Percentiles rank a stretch among this genome's conserved stretches.
phyloP scores from a whole-genome alignment of 2,113 vertebrate species.

The Aegotheles bennettii region DNA sequence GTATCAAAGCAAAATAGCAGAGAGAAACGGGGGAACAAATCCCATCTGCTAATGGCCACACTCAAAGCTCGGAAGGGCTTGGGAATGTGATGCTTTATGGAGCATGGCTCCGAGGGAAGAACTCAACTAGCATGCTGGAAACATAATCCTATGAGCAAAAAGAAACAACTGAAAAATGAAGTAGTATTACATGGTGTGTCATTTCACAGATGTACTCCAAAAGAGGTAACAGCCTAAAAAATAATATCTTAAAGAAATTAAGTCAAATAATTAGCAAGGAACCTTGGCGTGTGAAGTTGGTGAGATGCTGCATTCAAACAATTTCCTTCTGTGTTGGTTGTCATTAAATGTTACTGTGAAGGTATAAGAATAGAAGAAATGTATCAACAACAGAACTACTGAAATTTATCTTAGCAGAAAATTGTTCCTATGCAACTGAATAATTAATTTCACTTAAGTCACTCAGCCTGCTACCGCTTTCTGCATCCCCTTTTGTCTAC shows the following conservation, averaged over 20 bases:
- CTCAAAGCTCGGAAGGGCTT: not conserved
- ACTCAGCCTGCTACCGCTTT: not conserved
- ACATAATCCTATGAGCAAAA: not conserved
- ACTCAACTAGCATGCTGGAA: not conserved
- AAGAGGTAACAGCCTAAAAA: constrained; percentile 12
- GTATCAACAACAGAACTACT: not conserved
- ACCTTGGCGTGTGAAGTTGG: not conserved
- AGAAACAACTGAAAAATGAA: not conserved
- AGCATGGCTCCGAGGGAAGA: not conserved
- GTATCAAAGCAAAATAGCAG: not conserved
- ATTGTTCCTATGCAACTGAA: constrained; percentile 37
- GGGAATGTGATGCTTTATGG: not conserved
- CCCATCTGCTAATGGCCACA: constrained; percentile 11
- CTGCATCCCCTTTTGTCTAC: constrained; percentile 10
- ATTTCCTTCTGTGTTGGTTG: not conserved
- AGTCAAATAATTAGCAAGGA: constrained; percentile 15
- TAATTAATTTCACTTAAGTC: constrained; percentile 45
- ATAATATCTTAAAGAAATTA: not conserved
- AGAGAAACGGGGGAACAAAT: not conserved
- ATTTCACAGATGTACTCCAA: not conserved
- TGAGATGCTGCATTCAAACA: not conserved
- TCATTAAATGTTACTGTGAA: not conserved
- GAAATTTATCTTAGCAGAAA: constrained; percentile 47
- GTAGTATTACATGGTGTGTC: not conserved
- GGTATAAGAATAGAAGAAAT: not conserved